These are phyloP conservation scores for Ciconia maguari DNA, from an alignment of 2,113 vertebrate species.

Conservation along the genomic window DNA sequence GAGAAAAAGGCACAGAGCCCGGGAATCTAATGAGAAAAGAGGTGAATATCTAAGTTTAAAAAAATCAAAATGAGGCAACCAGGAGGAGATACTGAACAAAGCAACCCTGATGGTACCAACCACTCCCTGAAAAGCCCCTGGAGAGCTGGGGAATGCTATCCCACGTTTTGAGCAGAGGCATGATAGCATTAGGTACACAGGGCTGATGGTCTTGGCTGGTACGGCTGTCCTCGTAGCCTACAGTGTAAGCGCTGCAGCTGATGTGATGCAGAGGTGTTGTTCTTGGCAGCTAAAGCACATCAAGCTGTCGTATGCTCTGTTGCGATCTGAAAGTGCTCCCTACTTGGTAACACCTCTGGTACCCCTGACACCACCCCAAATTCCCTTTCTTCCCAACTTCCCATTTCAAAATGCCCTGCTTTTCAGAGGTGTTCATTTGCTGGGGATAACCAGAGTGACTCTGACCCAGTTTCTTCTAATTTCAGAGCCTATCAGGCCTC, in stretches of 20 bases:
- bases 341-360: neutral
- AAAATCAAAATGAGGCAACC: neutral
- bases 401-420: neutral
- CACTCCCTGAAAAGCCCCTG: neutral
- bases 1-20: neutral
- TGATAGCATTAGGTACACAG: no score
- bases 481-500: neutral
- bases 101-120: neutral
- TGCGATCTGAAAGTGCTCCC: neutral
- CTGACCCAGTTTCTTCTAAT: neutral
- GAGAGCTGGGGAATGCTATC: neutral
- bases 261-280: neutral
- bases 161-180: neutral
- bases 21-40: neutral
- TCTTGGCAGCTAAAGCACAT: neutral
- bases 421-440: neutral
- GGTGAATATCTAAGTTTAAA: neutral
- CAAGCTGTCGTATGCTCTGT: neutral
- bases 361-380: neutral
- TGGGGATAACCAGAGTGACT: neutral
- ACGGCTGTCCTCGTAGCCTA: neutral
- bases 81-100: neutral
- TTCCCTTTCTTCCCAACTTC: neutral
- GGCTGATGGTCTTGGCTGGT: neutral
- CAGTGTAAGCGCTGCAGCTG: neutral